Evolutionary conservation across 1,140 invertebrate species (phyloP).

Genomic region (Monochamus saltuarius): DNA sequence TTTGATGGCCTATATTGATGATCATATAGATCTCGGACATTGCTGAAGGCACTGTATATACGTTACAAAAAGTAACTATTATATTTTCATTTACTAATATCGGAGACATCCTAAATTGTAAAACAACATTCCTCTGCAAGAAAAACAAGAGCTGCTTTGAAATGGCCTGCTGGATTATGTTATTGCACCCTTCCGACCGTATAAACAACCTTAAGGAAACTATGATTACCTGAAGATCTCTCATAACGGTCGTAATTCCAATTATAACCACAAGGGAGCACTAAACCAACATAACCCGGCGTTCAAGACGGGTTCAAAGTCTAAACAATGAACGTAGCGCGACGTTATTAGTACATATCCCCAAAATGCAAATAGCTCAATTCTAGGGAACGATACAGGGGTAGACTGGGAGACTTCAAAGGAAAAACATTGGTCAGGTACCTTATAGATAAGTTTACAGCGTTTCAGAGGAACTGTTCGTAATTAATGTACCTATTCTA

Average conservation of each 20-base stretch:
- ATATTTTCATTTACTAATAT: too few species aligned
- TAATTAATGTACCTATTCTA: too few species aligned
- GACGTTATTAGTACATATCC: slow-evolving; percentile 33
- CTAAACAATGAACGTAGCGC: slow-evolving; percentile 33
- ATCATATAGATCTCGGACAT: too few species aligned
- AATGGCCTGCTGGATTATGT: slow-evolving; percentile 13
- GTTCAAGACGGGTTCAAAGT: slow-evolving; percentile 24
- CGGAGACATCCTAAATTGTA: slow-evolving; percentile 7
- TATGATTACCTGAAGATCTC: slow-evolving; percentile 38
- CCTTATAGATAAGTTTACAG: too few species aligned
- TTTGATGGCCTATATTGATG: too few species aligned
- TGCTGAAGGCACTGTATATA: too few species aligned
- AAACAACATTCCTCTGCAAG: slow-evolving; percentile 9
- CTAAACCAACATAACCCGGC: slow-evolving; percentile 37
- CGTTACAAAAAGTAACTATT: too few species aligned
- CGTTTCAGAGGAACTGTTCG: too few species aligned
- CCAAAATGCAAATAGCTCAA: slow-evolving; percentile 36
- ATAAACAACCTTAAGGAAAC: slow-evolving; percentile 39
- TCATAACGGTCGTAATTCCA: slow-evolving; percentile 37
- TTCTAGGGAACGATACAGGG: slow-evolving; percentile 12
- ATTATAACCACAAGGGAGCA: slow-evolving; percentile 33
- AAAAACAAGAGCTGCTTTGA: slow-evolving; percentile 13
- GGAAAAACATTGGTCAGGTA: too few species aligned
- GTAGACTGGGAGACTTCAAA: too few species aligned
- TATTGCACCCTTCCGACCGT: slow-evolving; percentile 9